A percentile compares a stretch with the other conserved stretches of the same genome.
Evolutionary conservation across 2,113 vertebrate species (phyloP).

Genomic region (Cettia cetti): DNA sequence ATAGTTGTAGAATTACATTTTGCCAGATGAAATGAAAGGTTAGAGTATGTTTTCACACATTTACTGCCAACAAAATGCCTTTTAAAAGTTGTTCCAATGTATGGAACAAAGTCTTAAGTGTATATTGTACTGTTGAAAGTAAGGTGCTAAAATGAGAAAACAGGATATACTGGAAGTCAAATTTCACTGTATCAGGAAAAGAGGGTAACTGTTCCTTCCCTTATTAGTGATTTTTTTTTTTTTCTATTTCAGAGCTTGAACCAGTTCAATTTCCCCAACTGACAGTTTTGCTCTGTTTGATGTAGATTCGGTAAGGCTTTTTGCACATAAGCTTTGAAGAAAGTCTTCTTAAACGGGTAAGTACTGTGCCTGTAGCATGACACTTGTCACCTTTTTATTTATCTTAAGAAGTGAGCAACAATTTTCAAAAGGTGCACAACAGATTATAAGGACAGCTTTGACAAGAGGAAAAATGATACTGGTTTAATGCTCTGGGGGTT

Average conservation of each 20-base stretch:
- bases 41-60: not conserved
- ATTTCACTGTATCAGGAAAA: not conserved
- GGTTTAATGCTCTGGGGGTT: not conserved
- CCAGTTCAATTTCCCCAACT: not conserved
- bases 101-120: not conserved
- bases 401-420: conserved; percentile 28
- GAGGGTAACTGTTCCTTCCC: not conserved
- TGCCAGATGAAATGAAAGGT: not conserved
- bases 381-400: conserved; percentile 26
- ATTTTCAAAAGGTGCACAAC: conserved; percentile 5
- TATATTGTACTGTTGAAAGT: not conserved
- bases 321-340: not conserved
- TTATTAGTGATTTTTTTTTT: not conserved
- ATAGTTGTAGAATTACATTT: not conserved
- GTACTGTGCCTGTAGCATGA: conserved; percentile 19
- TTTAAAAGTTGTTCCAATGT: not conserved
- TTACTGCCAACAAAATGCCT: not conserved
- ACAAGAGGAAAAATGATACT: conserved; percentile 48
- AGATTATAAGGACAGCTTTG: not conserved
- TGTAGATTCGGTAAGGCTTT: not conserved
- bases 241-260: not conserved
- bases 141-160: not conserved
- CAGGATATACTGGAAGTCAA: not conserved
- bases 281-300: not conserved
- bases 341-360: not conserved